Conservation (phyloP, 2,113 vertebrate genomes). For the Neotragus moschatus region DNA sequence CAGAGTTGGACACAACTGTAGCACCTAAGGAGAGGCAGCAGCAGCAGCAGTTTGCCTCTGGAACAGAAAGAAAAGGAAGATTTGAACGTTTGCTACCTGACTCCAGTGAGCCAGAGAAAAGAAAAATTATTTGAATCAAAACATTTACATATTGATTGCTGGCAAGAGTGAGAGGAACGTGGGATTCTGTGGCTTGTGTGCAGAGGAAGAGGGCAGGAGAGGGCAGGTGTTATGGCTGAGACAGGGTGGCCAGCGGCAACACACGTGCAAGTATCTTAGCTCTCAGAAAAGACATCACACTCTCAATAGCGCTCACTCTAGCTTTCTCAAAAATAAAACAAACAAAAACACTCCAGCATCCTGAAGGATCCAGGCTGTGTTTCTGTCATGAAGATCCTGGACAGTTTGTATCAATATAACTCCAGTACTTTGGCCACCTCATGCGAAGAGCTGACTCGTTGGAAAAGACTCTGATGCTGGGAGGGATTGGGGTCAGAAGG, state of each 20-base stretch:
- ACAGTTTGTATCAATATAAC: not conserved
- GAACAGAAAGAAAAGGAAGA: not conserved
- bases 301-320: no score
- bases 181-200: rapidly evolving
- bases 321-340: not conserved
- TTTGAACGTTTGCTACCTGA: not conserved
- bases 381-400: not conserved
- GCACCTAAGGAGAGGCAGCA: not conserved
- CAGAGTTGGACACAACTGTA: not conserved
- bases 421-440: no score
- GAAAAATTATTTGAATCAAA: not conserved
- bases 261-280: rapidly evolving
- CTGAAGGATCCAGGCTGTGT: not conserved
- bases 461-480: no score
- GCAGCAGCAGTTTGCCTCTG: not conserved
- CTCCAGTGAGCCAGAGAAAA: not conserved
- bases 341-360: rapidly evolving
- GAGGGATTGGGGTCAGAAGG: no score
- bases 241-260: rapidly evolving
- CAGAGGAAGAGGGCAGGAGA: not conserved
- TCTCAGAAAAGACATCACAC: not conserved
- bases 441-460: no score
- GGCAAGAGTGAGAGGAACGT: not conserved
- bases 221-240: not conserved
- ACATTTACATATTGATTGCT: not conserved